Conservation (phyloP, 1,140 invertebrate species). For the Aricia agestis region DNA sequence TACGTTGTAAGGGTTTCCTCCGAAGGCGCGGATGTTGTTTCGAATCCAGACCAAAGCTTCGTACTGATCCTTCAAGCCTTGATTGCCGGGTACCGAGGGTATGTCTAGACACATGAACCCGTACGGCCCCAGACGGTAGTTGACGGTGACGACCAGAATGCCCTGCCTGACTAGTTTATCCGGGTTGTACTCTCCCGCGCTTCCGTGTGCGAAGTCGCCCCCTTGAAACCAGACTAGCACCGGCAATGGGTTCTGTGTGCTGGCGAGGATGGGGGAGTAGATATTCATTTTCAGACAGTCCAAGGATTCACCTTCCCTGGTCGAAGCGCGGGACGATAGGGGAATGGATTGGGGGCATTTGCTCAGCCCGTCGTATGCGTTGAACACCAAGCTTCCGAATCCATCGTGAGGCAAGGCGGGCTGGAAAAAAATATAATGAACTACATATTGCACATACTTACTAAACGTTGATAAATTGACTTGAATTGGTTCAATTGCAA, state of each 20-base stretch:
- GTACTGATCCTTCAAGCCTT: conserved; percentile 82
- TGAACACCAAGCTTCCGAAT: conserved; percentile 48
- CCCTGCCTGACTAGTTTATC: conserved; percentile 52
- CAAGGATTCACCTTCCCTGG: conserved; percentile 35
- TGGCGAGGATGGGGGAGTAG: conserved; percentile 53
- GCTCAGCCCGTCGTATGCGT: conserved; percentile 47
- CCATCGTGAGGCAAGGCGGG: conserved; percentile 34
- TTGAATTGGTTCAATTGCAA: background rate
- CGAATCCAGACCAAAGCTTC: conserved; percentile 80
- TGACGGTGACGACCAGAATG: conserved; percentile 58
- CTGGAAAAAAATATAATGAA: conserved; percentile 43
- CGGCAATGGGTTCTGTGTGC: conserved; percentile 51
- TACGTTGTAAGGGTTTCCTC: conserved; percentile 80
- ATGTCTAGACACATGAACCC: conserved; percentile 63
- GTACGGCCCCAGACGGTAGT: conserved; percentile 62
- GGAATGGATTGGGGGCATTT: conserved; percentile 53
- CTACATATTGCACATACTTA: background rate
- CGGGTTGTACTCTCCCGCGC: conserved; percentile 44
- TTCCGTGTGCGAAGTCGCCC: conserved; percentile 48
- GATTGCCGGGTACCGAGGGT: conserved; percentile 79
- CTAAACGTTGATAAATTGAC: conserved; percentile 5
- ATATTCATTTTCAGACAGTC: conserved; percentile 60
- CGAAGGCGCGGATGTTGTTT: conserved; percentile 81
- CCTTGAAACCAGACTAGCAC: conserved; percentile 65
- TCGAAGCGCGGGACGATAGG: conserved; percentile 19